Conservation (phyloP, 2,888 invertebrate species). For the Neocrepidodera transversa region DNA sequence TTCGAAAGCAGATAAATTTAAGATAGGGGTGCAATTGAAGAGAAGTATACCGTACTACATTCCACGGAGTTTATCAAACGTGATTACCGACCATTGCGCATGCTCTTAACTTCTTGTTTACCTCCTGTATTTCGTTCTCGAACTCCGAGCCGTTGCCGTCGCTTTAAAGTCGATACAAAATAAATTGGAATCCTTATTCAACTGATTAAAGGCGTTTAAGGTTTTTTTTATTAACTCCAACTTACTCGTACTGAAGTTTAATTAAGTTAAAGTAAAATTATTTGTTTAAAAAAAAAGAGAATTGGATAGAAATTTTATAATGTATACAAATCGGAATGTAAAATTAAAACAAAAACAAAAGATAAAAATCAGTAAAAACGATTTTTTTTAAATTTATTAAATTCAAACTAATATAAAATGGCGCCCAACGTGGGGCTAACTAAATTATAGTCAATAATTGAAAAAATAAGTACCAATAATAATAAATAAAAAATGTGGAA, state of each 20-base stretch:
- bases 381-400: no score
- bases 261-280: neutral
- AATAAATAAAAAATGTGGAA: no score
- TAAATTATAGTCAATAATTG: no score
- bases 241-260: neutral
- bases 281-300: no score
- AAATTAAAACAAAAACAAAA: no score
- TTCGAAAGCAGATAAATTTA: constrained; percentile 27
- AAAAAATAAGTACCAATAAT: no score
- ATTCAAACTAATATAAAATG: no score
- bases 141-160: constrained; percentile 45
- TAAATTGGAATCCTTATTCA: constrained; percentile 25
- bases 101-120: constrained; percentile 39
- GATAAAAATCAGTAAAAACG: no score
- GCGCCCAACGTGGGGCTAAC: no score
- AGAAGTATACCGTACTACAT: constrained; percentile 37
- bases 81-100: constrained; percentile 46
- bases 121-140: constrained; percentile 33
- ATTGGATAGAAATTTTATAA: no score
- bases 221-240: constrained; percentile 4
- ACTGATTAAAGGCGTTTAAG: constrained; percentile 12
- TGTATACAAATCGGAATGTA: no score
- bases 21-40: constrained; percentile 33
- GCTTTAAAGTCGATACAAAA: constrained; percentile 46
- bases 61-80: constrained; percentile 49